Base-by-base conservation (phyloP, 2,797 vertebrate species). In the Aulostomus chinensis region DNA sequence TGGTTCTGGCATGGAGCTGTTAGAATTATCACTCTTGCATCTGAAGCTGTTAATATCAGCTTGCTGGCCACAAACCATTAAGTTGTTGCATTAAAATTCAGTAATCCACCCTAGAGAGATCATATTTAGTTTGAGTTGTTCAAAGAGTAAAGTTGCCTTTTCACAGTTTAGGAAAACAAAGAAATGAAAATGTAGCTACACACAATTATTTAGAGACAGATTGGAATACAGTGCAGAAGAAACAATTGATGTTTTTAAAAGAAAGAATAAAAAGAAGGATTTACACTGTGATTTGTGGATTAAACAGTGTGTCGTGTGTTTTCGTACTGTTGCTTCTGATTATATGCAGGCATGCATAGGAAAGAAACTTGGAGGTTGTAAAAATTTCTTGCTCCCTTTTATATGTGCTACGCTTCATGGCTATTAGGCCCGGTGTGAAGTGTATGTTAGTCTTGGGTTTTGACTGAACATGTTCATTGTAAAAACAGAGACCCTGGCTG, bases 21-120 rank as follows among this genome's bases (percentile, higher is more conserved):
- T 83, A 80, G 75, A 85, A 81, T 85, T 85, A 87, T 82, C 83
- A 69, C 79, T 59, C 28, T 36, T 50, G 26, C 41, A 43, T 80
- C 62, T 66, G 50, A 73, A 68, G 63, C 51, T 21, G 53, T 76
- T 76, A 66, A 70, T 68, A 16, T 45, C 47, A 47, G 8, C 25
- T 50, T 29, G 17, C 38, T 21, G 21, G 65, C 69, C 68, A 73
- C 58, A 68, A 53, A 63, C 36, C 35, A 46, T 70, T 32, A 78
- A 68, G 33, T 42, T 52, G 32, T 47, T 24, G 18, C 57, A 29
- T 15, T 54, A 16, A 37, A 42, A 29, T 36, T 21, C 3, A 21
- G 5, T 42, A 50, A 55, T 61, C 57, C 30, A 26, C 34, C 31
- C 6, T 28, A 22, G 13, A 30, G 26, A 53, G 30, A 66, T 67